Evolutionary conservation across 2,888 invertebrate species (phyloP), one percentile per base, ranked within the genome.

Genomic region (Lepeophtheirus nordmannii): DNA sequence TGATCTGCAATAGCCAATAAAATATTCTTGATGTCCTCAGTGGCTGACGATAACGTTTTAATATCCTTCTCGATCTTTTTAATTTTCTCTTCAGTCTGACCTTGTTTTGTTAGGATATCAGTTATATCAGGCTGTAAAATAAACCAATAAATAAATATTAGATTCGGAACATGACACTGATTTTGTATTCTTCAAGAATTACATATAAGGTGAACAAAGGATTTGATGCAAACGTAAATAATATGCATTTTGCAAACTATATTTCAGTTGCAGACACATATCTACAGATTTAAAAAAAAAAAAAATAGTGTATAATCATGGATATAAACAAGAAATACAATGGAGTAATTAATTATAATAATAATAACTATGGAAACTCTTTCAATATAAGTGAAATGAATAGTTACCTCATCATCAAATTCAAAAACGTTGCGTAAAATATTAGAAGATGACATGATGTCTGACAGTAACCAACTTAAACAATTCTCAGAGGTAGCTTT

Each of bases 401-500:
- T 30, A n/a, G n/a, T n/a, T n/a, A 60, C 67, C 67, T 62, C 68
- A 58, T 62, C 46, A 68, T 62, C 63, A 68, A 62, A 63, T 63
- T 68, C 62, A 66, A 67, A 65, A 62, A 60, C 56, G 39, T 65
- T 58, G 60, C 61, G 64, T 65, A 67, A 65, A 64, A 67, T 67
- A 64, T 67, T 68, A 68, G 64, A 67, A 67, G 67, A 68, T 68
- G 67, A 68, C 67, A 67, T 68, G 65, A 67, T 67, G 64, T 63
- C 67, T 64, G 67, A 67, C 67, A 46, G 53, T 5, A 46, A 17
- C 53, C 53, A 46, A 46, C 17, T 14, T n/a, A 46, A 17, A 17
- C 53, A 46, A 30, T 30, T 30, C 8, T 17, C 53, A 5, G 53
- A n/a, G n/a, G 14, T 14, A 46, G 53, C 1, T 17, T 46, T 46